phyloP scores from a whole-genome alignment of 2,888 invertebrate species.

The Masnerella sp. region DNA sequence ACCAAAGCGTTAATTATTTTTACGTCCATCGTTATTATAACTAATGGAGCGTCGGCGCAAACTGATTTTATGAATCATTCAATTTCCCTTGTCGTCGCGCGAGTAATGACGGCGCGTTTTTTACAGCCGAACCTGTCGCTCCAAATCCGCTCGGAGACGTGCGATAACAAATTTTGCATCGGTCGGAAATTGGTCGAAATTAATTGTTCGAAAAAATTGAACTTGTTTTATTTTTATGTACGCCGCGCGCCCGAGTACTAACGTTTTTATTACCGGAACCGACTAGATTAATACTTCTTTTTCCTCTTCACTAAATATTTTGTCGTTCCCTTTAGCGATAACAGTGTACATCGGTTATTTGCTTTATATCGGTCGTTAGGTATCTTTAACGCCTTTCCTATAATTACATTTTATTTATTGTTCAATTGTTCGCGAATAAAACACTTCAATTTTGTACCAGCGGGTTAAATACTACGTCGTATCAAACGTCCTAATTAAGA shows the following conservation, averaged over 20 bases:
- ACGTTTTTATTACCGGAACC: conserved; percentile 31
- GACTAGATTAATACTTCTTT: conserved; percentile 40
- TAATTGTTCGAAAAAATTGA: conserved; percentile 29
- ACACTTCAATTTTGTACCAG: no score
- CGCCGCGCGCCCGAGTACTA: conserved; percentile 21
- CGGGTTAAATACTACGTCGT: no score
- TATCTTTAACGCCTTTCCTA: neutral
- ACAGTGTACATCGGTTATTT: conserved; percentile 12
- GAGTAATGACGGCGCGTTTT: neutral
- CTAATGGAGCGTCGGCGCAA: neutral
- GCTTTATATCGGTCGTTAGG: conserved; percentile 6
- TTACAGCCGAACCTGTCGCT: no score
- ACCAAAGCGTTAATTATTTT: no score
- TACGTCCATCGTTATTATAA: neutral
- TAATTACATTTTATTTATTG: conserved; percentile 10
- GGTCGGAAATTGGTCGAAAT: conserved; percentile 31
- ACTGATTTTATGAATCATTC: neutral
- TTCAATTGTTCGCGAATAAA: no score
- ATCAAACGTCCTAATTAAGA: no score
- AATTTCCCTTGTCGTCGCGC: neutral
- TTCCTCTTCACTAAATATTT: conserved; percentile 37
- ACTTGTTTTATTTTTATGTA: conserved; percentile 34
- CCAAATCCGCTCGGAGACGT: no score
- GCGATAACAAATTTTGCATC: conserved; percentile 5
- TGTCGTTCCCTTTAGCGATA: conserved; percentile 22